Base-by-base conservation (phyloP, 2,888 invertebrate species). In the Leptopilina drosophilae region DNA sequence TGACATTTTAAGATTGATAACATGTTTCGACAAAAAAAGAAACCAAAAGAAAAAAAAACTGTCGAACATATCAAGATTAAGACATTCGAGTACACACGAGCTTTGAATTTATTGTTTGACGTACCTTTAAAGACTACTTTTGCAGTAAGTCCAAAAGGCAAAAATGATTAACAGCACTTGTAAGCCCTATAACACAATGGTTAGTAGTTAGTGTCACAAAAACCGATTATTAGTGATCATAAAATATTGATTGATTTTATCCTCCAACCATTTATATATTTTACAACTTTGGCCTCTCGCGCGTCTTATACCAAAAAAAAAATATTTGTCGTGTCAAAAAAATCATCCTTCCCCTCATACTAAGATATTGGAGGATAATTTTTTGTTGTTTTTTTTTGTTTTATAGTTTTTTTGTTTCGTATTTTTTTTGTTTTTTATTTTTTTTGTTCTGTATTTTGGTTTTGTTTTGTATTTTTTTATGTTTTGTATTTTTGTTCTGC, bases 221-320 rank as follows among this genome's bases (percentile, higher is more conserved):
- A 82, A 78, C 83, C 80, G 84, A 87, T 86, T 86, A 87, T 87
- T 86, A 87, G 80, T 69, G 87, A 84, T 88, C 87, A 85, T 87
- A 87, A 87, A 87, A 88, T 85, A 87, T 86, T 87, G 88, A 87
- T 88, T 87, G 85, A 87, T 87, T 85, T 82, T 80, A 77, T 82
- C 83, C 83, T 80, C 84, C 84, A 9, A 49, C 84, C 85, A 81
- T 83, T 79, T 87, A 20, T 20, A 20, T 87, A 83, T 76, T 76
- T 75, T 77, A 40, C 33, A 33, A 33, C 33, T 40, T 77, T 49
- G n/a, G 33, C 65, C 65, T 15, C 14, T 59, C 5, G 7, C 15
- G n/a, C 59, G n/a, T 59, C n/a, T 15, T 59, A 14, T n/a, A 59
- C 6, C 42, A 7, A 8, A 8, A 42, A 42, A 56, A 56, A 56